Base-by-base conservation (phyloP, 2,888 invertebrate genomes). In the Hesperia comma region DNA sequence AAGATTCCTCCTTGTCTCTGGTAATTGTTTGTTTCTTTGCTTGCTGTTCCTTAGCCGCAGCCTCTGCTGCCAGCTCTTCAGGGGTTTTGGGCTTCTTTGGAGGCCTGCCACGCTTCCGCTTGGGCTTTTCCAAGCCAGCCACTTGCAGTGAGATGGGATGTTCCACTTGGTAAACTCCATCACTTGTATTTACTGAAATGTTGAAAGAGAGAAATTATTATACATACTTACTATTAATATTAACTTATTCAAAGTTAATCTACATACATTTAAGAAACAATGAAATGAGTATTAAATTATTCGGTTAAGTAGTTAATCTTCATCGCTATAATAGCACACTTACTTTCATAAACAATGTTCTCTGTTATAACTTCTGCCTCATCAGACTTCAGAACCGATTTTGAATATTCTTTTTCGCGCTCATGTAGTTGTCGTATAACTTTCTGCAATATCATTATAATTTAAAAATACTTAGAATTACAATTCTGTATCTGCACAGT, bases 61-160 rank as follows among this genome's bases (percentile, higher is more conserved):
- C 79, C 73, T 85, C 85, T 64, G 77, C 75, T 2, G 80, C 86
- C 72, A 83, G 63, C 60, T 85, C 87, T 54, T 93, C 91, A 0
- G 85, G 83, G 0, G 88, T 76, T 70, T 90, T 89, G 69, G 71
- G 81, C 71, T 87, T 90, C 84, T 96, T 96, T 0, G 95, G 94
- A 12, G 96, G 96, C 51, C 96, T 90, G 7, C 96, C 96, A 33
- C 96, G 88, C 83, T 95, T 96, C 63, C 94, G 88, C 77, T 94
- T 94, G 0, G 95, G 95, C 73, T 94, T 95, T 37, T 94, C 94
- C 21, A 95, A 80, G 1, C 95, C 95, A 68, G 94, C 94, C 71
- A 94, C 93, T 87, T 94, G 93, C 17, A 96, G 83, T 2, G 94
- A 86, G 72, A 95, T 90, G 19, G 95, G 94, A 78, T 96, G 95